Evolutionary conservation across 2,888 invertebrate species (phyloP), one percentile per base, ranked within the genome.

Genomic region (Latrodectus elegans): DNA sequence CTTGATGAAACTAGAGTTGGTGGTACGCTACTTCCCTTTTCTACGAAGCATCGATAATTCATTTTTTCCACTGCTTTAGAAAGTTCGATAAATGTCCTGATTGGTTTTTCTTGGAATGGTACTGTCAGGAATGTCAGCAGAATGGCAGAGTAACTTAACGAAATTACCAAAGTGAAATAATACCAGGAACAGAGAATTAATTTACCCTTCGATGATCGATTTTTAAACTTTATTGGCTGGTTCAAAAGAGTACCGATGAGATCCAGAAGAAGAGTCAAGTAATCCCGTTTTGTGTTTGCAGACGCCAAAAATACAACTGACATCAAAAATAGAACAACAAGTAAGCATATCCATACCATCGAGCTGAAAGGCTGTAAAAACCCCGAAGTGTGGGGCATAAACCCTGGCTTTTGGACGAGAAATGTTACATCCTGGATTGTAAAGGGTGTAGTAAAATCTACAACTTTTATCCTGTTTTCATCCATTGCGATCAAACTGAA

Each of bases 361-460:
- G 38, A 71, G 14, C 12, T 38, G 22, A 80, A 80, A 0, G 79
- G 72, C 1, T 71, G 38, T 2, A 80, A 80, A 49, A 80, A 55
- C 17, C 60, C 60, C 9, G 15, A 60, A 0, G 14, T 22, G 38
- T 79, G 26, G 14, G 38, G 15, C 11, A 64, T 6, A 17, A 15
- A 1, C 17, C 22, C 72, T 60, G 71, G 79, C 9, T 64, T 71
- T 64, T 71, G 12, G 9, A 80, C 60, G 1, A 80, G 12, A 14
- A 80, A 80, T 12, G 79, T 80, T 4, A 80, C 64, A 51, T 80
- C 79, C 15, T 72, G 60, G 10, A 72, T 64, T 0, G 72, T 71
- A 53, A 71, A 80, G 0, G 79, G 79, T 51, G 64, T 64, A 12
- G 55, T 80, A 51, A 80, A 80, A 53, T 80, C 71, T 12, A 80